phyloP scores from a whole-genome alignment of 2,888 invertebrate genomes.

The Hemithea aestivaria region DNA sequence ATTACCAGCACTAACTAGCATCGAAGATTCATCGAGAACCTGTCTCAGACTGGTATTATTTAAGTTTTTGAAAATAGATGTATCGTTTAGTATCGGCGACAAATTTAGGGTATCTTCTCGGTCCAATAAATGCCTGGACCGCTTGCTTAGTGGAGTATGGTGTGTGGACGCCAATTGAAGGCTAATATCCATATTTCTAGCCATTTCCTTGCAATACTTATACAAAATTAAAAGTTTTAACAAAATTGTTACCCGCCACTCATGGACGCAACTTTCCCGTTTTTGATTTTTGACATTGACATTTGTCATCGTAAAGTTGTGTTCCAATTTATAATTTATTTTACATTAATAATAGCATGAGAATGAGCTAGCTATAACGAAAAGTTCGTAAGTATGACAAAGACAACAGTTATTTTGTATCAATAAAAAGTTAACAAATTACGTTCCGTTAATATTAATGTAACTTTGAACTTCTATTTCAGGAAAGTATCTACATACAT shows the following conservation, averaged over 20 bases:
- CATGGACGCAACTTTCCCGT: slow-evolving; percentile 14
- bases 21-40: slow-evolving; percentile 65
- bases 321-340: too few species aligned
- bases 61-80: slow-evolving; percentile 66
- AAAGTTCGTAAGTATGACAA: too few species aligned
- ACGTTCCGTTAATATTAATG: too few species aligned
- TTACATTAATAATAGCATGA: too few species aligned
- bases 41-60: slow-evolving; percentile 70
- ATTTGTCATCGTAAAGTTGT: too few species aligned
- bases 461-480: too few species aligned
- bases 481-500: too few species aligned
- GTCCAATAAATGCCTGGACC: slow-evolving; percentile 51
- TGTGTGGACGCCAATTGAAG: slow-evolving; percentile 56
- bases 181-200: slow-evolving; percentile 50
- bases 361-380: too few species aligned
- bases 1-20: slow-evolving; percentile 47
- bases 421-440: too few species aligned
- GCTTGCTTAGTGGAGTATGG: slow-evolving; percentile 57
- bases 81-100: slow-evolving; percentile 69
- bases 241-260: slow-evolving; percentile 3
- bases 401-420: too few species aligned
- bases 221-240: not conserved
- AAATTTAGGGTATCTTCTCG: slow-evolving; percentile 67
- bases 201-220: slow-evolving; percentile 5
- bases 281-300: too few species aligned